phyloP scores from a whole-genome alignment of 2,113 vertebrate species.

The Ramphastos sulfuratus region DNA sequence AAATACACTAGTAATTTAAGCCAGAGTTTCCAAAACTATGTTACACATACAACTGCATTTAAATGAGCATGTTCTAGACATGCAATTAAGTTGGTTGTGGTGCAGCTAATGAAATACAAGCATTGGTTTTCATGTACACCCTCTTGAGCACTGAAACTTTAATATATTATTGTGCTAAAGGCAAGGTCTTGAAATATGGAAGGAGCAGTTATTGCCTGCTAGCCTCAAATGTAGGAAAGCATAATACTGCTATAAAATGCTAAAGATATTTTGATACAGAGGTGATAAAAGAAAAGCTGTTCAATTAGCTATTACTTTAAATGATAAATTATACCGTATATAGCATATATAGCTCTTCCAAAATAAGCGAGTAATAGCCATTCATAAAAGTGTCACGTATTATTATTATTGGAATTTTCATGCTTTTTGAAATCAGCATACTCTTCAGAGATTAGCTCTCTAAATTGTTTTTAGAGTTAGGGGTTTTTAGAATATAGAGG shows the following conservation, averaged over 20 bases:
- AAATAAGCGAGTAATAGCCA: neutral
- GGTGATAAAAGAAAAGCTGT: conserved; percentile 39
- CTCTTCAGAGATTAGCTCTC: neutral
- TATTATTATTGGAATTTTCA: neutral
- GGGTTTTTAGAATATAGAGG: neutral
- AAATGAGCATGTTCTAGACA: neutral
- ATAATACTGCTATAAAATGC: neutral
- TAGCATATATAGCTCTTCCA: neutral
- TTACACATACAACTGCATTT: neutral
- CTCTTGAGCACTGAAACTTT: neutral
- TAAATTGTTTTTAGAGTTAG: neutral
- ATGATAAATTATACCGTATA: neutral
- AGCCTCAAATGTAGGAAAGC: neutral
- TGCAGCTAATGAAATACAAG: neutral
- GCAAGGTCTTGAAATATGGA: neutral
- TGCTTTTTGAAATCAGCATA: neutral
- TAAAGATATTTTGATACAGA: conserved; percentile 30
- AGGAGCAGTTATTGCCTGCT: neutral
- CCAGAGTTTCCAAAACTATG: neutral
- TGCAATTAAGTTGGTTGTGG: neutral
- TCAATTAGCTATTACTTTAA: conserved; percentile 53
- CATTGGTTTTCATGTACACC: neutral
- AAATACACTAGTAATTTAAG: neutral
- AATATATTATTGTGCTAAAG: neutral
- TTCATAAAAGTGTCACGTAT: neutral